Evolutionary conservation across 2,113 vertebrate genomes (phyloP).

Genomic region (Synodontis membranacea): DNA sequence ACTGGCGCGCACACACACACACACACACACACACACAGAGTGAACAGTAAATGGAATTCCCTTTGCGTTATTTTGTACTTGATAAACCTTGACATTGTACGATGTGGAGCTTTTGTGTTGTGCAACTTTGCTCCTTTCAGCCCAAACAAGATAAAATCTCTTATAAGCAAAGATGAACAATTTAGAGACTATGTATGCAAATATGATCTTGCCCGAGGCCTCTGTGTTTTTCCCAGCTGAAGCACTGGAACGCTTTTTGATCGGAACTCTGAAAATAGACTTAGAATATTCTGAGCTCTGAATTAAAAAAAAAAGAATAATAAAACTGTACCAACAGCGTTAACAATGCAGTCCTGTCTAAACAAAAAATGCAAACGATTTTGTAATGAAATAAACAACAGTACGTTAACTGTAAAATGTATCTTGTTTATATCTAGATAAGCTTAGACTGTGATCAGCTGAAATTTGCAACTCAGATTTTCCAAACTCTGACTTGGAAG

Average conservation of each 20-base stretch:
- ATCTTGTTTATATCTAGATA: background rate
- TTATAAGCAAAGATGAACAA: no score
- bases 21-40: no score
- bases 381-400: background rate
- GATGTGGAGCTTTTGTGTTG: background rate
- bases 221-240: background rate
- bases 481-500: background rate
- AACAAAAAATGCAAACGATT: no score
- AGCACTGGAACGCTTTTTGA: background rate
- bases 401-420: background rate
- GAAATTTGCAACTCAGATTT: background rate
- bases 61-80: background rate
- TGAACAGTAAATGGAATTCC: background rate
- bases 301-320: no score
- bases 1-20: no score
- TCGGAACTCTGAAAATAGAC: background rate
- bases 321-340: no score
- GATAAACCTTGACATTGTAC: no score
- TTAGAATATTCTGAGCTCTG: no score
- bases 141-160: background rate
- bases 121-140: background rate
- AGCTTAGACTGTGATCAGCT: background rate
- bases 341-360: no score
- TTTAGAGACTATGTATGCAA: no score
- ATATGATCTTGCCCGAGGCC: no score